Percentiles rank a stretch among this genome's conserved stretches.
Conservation (phyloP, 2,113 vertebrate genomes). For the Datnioides undecimradiatus region DNA sequence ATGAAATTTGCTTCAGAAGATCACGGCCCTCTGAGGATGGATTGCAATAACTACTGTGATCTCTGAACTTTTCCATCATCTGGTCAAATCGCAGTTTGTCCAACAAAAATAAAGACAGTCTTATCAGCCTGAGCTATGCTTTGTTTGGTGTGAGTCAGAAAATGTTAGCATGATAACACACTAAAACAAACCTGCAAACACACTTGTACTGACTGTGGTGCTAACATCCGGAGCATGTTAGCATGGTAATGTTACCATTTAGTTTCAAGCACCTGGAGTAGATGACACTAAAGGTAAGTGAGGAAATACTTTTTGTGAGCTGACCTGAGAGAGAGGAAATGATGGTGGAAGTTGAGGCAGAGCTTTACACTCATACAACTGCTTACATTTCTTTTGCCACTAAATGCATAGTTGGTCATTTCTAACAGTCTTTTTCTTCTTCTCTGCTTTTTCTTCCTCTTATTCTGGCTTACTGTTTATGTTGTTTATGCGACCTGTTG, state of each 20-base stretch:
- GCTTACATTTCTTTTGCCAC: neutral
- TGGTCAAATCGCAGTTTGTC: no score
- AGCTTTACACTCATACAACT: neutral
- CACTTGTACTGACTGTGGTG: no score
- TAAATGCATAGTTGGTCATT: neutral
- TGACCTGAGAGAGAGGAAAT: neutral
- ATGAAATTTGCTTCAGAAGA: neutral
- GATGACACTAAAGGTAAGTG: neutral
- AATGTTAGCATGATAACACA: neutral
- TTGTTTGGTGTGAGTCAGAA: neutral
- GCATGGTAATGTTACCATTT: no score
- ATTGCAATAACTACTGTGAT: neutral
- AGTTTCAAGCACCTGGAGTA: no score
- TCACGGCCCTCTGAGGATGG: no score
- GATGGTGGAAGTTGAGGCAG: neutral
- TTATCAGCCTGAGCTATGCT: neutral
- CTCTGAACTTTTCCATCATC: no score
- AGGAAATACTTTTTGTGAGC: neutral
- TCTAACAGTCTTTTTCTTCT: neutral
- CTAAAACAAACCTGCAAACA: neutral
- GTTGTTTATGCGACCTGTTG: conserved; percentile 20
- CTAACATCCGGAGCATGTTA: no score
- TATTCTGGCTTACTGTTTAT: neutral
- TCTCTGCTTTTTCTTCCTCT: neutral
- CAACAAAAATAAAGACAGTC: no score